These are phyloP conservation scores for Drosophila sordidapex DNA, from an alignment of 2,888 invertebrate genomes.

Conservation along the genomic window DNA sequence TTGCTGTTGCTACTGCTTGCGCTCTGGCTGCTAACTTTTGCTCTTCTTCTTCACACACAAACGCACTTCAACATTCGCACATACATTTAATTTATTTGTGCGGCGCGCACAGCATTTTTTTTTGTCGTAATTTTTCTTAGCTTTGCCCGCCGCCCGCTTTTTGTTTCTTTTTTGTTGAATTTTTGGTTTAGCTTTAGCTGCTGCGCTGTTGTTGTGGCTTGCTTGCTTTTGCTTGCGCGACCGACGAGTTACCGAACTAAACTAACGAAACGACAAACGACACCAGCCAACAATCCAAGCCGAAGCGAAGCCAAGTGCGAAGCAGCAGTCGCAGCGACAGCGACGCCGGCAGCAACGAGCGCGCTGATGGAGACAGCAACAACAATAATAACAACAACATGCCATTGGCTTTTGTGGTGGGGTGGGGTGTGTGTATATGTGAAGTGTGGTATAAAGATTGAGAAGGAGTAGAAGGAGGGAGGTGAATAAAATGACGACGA, in stretches of 20 bases:
- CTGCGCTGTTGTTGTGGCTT: constrained; percentile 27
- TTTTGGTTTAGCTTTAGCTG: constrained; percentile 28
- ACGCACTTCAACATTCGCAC: constrained; percentile 14
- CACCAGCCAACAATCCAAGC: constrained; percentile 58
- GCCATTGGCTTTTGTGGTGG: constrained; percentile 44
- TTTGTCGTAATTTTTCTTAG: constrained; percentile 52
- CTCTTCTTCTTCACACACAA: constrained; percentile 9
- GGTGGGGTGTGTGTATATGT: constrained; percentile 40
- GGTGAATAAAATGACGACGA: constrained; percentile 44
- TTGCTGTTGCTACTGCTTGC: constrained; percentile 28
- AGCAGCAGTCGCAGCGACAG: constrained; percentile 47
- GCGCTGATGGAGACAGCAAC: constrained; percentile 51
- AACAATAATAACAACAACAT: constrained; percentile 44
- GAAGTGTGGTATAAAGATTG: constrained; percentile 24
- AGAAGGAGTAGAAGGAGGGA: constrained; percentile 1
- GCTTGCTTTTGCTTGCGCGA: constrained; percentile 80
- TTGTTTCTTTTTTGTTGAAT: constrained; percentile 9
- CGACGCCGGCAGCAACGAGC: constrained; percentile 51
- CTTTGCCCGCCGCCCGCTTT: constrained; percentile 53
- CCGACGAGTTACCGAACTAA: constrained; percentile 83
- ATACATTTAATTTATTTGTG: constrained; percentile 53
- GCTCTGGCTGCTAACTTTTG: constrained; percentile 13
- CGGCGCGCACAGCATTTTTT: constrained; percentile 45
- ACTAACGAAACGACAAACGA: constrained; percentile 78
- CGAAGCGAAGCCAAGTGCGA: constrained; percentile 69